Evolutionary conservation across 2,113 vertebrate genomes (phyloP), one percentile per base, ranked within the genome.

Genomic region (Leucoraja erinaceus): DNA sequence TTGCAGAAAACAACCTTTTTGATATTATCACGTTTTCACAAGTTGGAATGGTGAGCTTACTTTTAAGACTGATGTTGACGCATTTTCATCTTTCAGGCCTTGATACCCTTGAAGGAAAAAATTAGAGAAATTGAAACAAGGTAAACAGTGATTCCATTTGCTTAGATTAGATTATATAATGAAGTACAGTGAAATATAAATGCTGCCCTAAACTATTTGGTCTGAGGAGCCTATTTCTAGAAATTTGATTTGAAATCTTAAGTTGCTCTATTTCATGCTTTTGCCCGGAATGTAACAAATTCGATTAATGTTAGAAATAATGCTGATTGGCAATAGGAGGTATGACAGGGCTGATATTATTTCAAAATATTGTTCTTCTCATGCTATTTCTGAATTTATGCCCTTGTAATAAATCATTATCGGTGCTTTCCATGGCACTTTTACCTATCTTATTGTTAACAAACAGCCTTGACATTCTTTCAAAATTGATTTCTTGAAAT

Each of bases 111-210:
- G 76, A 96, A 96, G 94, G 97, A 97, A 93, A 97, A 97, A 95
- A 97, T 97, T 94, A 96, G 95, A 95, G 96, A 97, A 94, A 95
- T 97, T 90, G 97, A 97, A 94, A 97, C 97, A 95, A 97, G 97
- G 97, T 97, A 97, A 0, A 95, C 94, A 0, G 38, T 90, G 33
- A 18, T 25, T 91, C 38, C 0, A 22, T 91, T 74, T 70, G 18
- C 25, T 47, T 91, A 47, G 47, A 91, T 90, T 31, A 47, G 31
- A 16, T 90, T 90, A 18, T 31, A 18, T 66, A n/a, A 88, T 63
- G 10, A 63, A 88, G 59, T 18, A 18, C n/a, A 5, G 83, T 63
- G 28, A n/a, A 66, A 61, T 61, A 20, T 18, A 63, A 86, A 63
- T 28, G 5, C 2, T 6, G 59, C 5, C 14, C 5, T 28, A 16